Percentiles rank a stretch among this genome's conserved stretches.
These are phyloP conservation scores for Drosophila eohydei DNA, from an alignment of 2,888 invertebrate species.

Conservation along the genomic window DNA sequence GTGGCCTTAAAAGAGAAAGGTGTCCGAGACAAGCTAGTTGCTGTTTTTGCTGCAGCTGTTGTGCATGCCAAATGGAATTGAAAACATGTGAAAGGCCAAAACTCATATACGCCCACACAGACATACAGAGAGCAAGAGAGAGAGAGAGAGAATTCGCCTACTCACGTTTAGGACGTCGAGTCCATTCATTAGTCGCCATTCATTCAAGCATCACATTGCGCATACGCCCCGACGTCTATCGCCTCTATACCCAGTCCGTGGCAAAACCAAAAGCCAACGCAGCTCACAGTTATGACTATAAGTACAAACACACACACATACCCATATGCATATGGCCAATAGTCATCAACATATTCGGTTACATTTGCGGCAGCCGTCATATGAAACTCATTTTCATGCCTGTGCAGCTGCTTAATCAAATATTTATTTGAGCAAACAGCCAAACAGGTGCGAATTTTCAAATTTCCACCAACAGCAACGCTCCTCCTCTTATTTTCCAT, in stretches of 20 bases:
- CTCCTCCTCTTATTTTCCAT: neutral
- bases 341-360: slow-evolving; percentile 41
- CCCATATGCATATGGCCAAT: neutral
- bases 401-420: slow-evolving; percentile 59
- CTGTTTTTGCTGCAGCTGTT: slow-evolving; percentile 23
- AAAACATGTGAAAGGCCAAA: slow-evolving; percentile 38
- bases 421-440: slow-evolving; percentile 62
- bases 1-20: slow-evolving; percentile 33
- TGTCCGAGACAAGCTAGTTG: slow-evolving; percentile 32
- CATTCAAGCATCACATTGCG: slow-evolving; percentile 57
- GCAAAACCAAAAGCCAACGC: slow-evolving; percentile 22
- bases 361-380: slow-evolving; percentile 32
- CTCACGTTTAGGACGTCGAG: slow-evolving; percentile 29
- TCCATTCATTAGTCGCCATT: slow-evolving; percentile 70
- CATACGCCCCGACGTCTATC: slow-evolving; percentile 26
- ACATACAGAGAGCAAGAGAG: slow-evolving; percentile 10
- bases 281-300: slow-evolving; percentile 5
- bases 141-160: neutral
- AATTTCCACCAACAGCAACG: slow-evolving; percentile 45
- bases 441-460: slow-evolving; percentile 67
- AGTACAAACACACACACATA: neutral
- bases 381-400: slow-evolving; percentile 55
- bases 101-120: slow-evolving; percentile 7
- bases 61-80: slow-evolving; percentile 51
- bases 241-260: slow-evolving; percentile 2